These are phyloP conservation scores for Rutilus rutilus DNA, from an alignment of 2,113 vertebrate genomes.

Conservation along the genomic window DNA sequence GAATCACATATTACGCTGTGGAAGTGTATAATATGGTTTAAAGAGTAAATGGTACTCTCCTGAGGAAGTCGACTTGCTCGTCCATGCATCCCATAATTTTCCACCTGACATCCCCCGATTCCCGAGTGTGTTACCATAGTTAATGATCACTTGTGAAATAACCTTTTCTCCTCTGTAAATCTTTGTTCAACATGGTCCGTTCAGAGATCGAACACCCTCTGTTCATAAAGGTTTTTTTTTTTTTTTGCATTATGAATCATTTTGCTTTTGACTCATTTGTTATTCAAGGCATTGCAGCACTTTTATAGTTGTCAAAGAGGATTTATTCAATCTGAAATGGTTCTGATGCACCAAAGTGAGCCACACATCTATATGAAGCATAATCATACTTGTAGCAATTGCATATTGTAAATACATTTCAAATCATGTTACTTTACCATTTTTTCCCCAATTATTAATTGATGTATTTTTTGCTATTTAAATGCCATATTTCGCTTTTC, in stretches of 20 bases:
- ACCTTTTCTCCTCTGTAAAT: background rate
- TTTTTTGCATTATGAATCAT: background rate
- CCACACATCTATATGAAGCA: background rate
- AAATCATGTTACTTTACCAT: background rate
- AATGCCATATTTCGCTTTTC: background rate
- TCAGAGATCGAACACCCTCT: background rate
- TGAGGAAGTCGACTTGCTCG: conserved; percentile 23
- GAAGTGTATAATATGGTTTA: background rate
- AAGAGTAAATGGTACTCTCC: background rate
- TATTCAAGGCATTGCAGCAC: background rate
- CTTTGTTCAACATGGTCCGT: background rate
- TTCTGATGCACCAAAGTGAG: conserved; percentile 6
- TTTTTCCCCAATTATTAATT: background rate
- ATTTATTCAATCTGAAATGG: background rate
- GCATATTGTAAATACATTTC: background rate
- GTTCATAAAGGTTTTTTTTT: background rate
- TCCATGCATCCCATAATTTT: conserved; percentile 57
- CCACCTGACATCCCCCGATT: conserved; percentile 51
- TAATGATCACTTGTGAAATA: conserved; percentile 9
- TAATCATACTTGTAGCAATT: background rate
- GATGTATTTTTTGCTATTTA: background rate
- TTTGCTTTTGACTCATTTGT: background rate
- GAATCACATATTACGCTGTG: background rate
- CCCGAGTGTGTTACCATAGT: conserved; percentile 44
- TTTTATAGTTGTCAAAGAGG: background rate